A percentile compares a stretch with the other conserved stretches of the same genome.
Evolutionary conservation across 2,888 invertebrate genomes (phyloP).

Genomic region (Seira musarum): DNA sequence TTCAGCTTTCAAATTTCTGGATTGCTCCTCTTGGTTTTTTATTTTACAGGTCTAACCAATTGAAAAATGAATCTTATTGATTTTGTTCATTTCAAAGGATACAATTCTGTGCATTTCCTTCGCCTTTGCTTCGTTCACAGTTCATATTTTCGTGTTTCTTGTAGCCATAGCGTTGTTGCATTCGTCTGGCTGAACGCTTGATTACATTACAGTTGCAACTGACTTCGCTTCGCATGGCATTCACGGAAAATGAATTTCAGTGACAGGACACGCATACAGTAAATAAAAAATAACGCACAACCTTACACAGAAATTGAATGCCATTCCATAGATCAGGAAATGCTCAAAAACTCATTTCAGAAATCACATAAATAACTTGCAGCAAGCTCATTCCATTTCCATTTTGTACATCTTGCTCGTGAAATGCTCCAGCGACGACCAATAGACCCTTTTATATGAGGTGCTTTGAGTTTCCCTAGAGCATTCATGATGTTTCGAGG

Average conservation of each 20-base stretch:
- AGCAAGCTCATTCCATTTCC: too few species aligned
- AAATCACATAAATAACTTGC: neutral
- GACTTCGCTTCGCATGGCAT: neutral
- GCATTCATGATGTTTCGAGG: too few species aligned
- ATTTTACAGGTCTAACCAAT: neutral
- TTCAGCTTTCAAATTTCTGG: neutral
- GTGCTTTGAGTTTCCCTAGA: too few species aligned
- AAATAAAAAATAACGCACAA: neutral
- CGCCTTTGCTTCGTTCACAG: too few species aligned
- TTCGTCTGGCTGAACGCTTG: too few species aligned
- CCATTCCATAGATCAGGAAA: neutral
- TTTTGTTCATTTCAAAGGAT: neutral
- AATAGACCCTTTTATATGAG: too few species aligned
- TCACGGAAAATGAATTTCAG: neutral
- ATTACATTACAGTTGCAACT: too few species aligned
- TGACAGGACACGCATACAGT: neutral
- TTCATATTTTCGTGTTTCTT: too few species aligned
- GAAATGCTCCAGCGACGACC: too few species aligned
- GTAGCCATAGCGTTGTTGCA: too few species aligned
- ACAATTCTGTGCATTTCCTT: neutral
- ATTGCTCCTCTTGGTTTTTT: too few species aligned
- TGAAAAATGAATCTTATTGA: neutral
- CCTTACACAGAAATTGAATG: neutral
- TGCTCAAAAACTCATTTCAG: neutral
- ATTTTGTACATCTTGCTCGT: too few species aligned